Evolutionary conservation across 2,888 invertebrate genomes (phyloP), one percentile per base, ranked within the genome.

Genomic region (Synanthedon formicaeformis): DNA sequence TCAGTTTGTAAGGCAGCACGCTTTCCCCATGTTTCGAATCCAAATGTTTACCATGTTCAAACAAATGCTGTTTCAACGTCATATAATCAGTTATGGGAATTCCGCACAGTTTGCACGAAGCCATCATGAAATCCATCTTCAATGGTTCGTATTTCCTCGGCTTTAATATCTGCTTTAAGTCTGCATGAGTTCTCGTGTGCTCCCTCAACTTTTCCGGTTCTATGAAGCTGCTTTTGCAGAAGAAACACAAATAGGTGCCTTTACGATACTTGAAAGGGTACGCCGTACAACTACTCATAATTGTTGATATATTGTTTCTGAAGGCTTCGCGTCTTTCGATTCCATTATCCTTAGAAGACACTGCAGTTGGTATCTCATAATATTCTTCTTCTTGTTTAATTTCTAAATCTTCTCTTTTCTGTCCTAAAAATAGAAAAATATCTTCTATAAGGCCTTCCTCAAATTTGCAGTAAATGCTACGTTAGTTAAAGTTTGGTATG

Each of bases 401-500:
- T 55, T 69, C 60, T 67, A 73, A 67, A 50, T 72, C 79, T 65
- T 74, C 73, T 50, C 64, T 60, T 75, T 78, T 78, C 71, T 73
- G 73, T 79, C 86, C 85, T 86, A 86, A 83, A 86, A 86, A 86
- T 82, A 86, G 77, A 85, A 84, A 83, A 85, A 80, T 58, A 66
- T 72, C 78, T 73, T 67, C 77, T 85, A 75, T 78, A 80, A 73
- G 71, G 57, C 68, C 67, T 23, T 49, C 49, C 14, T 34, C 34
- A 5, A 34, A 34, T 34, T 34, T 34, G 34, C 2, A 34, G 34
- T 34, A 34, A 10, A 34, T 34, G 34, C 34, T 34, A 34, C 34
- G 6, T 34, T 10, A 34, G 34, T 34, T 10, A 34, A 27, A 27
- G 34, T 34, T 34, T 34, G 34, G 6, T 34, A 34, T 34, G 10